These are phyloP conservation scores for Plotosus lineatus DNA, from an alignment of 2,113 vertebrate genomes.

Conservation along the genomic window DNA sequence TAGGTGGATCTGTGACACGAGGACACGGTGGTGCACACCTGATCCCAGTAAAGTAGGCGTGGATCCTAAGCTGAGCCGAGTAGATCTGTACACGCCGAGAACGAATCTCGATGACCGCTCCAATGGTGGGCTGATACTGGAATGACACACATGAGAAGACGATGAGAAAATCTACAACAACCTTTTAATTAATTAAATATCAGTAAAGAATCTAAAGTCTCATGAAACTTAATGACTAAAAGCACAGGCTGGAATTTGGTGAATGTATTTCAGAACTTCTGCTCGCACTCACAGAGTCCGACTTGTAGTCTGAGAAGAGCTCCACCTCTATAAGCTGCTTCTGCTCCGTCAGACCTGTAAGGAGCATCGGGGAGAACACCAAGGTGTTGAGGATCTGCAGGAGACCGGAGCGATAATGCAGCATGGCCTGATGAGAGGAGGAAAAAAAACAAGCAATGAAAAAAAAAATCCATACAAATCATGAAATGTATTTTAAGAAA, in stretches of 20 bases:
- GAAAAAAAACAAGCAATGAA: neutral
- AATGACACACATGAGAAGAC: neutral
- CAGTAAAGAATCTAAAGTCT: neutral
- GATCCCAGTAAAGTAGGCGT: slow-evolving; percentile 86
- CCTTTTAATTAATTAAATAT: too few species aligned
- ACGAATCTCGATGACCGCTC: slow-evolving; percentile 82
- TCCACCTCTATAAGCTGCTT: slow-evolving; percentile 87
- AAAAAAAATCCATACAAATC: neutral
- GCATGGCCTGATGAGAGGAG: slow-evolving; percentile 80
- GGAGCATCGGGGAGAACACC: slow-evolving; percentile 77
- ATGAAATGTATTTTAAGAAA: neutral
- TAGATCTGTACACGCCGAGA: slow-evolving; percentile 84
- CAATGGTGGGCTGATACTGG: slow-evolving; percentile 79
- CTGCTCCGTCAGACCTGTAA: slow-evolving; percentile 81
- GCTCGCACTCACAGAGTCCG: slow-evolving; percentile 67
- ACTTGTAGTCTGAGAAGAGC: slow-evolving; percentile 79
- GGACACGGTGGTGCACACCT: slow-evolving; percentile 61
- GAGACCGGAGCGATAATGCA: slow-evolving; percentile 84
- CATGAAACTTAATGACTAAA: neutral
- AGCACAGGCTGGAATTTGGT: neutral
- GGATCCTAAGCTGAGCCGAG: slow-evolving; percentile 82
- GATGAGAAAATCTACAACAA: neutral
- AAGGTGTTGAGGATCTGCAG: slow-evolving; percentile 81
- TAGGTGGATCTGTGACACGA: neutral
- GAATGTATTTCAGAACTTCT: neutral